Evolutionary conservation across 1,140 invertebrate species (phyloP).

Genomic region (Cyrtorhinus lividipennis): DNA sequence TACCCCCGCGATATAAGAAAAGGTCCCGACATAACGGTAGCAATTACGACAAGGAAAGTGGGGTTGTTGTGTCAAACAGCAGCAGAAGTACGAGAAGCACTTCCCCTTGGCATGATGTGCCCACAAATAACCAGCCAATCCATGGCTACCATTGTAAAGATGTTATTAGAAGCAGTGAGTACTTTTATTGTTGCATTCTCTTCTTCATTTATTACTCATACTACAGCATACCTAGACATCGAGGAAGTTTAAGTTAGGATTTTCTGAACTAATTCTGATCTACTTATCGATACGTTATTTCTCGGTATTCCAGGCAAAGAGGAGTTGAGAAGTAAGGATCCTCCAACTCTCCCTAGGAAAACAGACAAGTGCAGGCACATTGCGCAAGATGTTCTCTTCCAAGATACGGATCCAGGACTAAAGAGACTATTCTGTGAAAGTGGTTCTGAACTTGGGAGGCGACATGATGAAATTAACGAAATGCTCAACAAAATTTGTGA

Average conservation of each 20-base stretch:
- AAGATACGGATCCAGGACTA: conserved; percentile 10
- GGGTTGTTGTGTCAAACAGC: neutral
- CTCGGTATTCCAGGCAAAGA: neutral
- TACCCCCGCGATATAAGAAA: conserved; percentile 14
- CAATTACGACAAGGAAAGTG: neutral
- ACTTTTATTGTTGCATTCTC: no score
- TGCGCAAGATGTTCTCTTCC: conserved; percentile 11
- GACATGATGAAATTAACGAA: neutral
- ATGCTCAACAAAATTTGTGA: neutral
- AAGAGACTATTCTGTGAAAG: neutral
- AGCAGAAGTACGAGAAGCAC: neutral
- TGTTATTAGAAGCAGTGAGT: no score
- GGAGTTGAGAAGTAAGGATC: neutral
- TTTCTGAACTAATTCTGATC: no score
- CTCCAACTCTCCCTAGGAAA: conserved; percentile 19
- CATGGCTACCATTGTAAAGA: neutral
- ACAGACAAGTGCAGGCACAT: conserved; percentile 18
- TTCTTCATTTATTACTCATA: no score
- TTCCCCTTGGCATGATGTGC: conserved; percentile 23
- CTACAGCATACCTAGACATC: no score
- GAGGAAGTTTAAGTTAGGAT: no score
- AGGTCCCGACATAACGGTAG: neutral
- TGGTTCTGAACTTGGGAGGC: neutral
- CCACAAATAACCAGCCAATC: neutral
- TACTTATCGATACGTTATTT: no score